Evolutionary conservation across 1,140 invertebrate species (phyloP).

Genomic region (Drosophila sechellia): DNA sequence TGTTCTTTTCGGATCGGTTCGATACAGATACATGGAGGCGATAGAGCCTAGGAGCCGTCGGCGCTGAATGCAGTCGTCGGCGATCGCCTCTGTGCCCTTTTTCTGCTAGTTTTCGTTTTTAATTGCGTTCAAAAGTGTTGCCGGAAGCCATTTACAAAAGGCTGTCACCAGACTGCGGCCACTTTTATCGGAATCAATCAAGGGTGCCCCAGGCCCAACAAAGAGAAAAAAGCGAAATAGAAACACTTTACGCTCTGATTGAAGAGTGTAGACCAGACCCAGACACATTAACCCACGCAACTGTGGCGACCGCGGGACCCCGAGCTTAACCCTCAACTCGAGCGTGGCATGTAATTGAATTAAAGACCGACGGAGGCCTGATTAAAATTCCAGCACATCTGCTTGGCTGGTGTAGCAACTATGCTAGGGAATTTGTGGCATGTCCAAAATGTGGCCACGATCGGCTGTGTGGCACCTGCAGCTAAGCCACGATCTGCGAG

Average conservation of each 20-base stretch:
- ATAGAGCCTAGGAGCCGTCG: slow-evolving; percentile 21
- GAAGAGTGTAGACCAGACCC: slow-evolving; percentile 10
- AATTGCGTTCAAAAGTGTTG: slow-evolving; percentile 83
- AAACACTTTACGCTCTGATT: slow-evolving; percentile 67
- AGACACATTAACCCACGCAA: slow-evolving; percentile 59
- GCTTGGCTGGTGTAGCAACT: slow-evolving; percentile 32
- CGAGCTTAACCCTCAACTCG: slow-evolving; percentile 45
- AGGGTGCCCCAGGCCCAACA: slow-evolving; percentile 23
- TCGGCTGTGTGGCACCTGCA: slow-evolving; percentile 67
- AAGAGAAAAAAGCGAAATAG: too few species aligned
- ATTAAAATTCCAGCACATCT: slow-evolving; percentile 73
- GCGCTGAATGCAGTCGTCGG: slow-evolving; percentile 2
- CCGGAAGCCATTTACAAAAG: slow-evolving; percentile 80
- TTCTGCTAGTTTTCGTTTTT: slow-evolving; percentile 76
- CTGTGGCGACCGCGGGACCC: slow-evolving; percentile 17
- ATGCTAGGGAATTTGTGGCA: slow-evolving; percentile 46
- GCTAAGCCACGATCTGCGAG: slow-evolving; percentile 48
- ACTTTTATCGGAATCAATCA: slow-evolving; percentile 78
- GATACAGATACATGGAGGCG: slow-evolving; percentile 55
- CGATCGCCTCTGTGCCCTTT: slow-evolving; percentile 58
- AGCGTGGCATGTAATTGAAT: slow-evolving; percentile 81
- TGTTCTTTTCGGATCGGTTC: slow-evolving; percentile 3
- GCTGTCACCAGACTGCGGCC: slow-evolving; percentile 67
- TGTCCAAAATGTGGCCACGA: slow-evolving; percentile 73
- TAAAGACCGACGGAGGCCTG: slow-evolving; percentile 61